Conservation (phyloP, 2,113 vertebrate genomes). For the Anas platyrhynchos region DNA sequence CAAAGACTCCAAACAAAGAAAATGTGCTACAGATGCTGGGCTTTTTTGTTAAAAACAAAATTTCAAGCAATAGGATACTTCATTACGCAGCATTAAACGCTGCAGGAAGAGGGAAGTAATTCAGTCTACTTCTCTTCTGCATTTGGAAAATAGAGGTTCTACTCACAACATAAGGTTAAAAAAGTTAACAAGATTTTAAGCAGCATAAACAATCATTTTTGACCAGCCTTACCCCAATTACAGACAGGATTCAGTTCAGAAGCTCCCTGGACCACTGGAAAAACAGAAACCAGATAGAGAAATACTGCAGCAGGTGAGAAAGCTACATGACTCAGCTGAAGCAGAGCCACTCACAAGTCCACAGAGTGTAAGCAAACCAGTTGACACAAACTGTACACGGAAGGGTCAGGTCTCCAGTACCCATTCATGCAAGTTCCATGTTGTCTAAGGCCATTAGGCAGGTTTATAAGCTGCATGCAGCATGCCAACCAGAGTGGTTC, state of each 20-base stretch:
- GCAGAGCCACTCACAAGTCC: neutral
- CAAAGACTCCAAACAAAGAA: neutral
- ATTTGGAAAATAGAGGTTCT: neutral
- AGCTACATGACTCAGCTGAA: neutral
- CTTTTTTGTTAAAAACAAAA: neutral
- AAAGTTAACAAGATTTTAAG: neutral
- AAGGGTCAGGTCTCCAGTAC: neutral
- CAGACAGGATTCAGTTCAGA: neutral
- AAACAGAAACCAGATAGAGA: neutral
- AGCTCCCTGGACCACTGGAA: neutral
- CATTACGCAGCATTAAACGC: neutral
- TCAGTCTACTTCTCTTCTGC: neutral
- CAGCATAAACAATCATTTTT: rapidly evolving
- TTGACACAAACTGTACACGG: neutral
- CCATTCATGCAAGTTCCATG: neutral
- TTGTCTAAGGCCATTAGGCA: rapidly evolving
- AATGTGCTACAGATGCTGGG: neutral
- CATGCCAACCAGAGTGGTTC: rapidly evolving
- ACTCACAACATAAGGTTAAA: neutral
- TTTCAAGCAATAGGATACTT: neutral
- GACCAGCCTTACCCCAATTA: neutral
- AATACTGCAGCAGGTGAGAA: neutral
- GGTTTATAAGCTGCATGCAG: rapidly evolving
- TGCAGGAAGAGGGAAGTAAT: too few species aligned
- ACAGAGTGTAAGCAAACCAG: neutral